Conservation (phyloP, 2,888 invertebrate genomes). For the Platycheirus rosarum region DNA sequence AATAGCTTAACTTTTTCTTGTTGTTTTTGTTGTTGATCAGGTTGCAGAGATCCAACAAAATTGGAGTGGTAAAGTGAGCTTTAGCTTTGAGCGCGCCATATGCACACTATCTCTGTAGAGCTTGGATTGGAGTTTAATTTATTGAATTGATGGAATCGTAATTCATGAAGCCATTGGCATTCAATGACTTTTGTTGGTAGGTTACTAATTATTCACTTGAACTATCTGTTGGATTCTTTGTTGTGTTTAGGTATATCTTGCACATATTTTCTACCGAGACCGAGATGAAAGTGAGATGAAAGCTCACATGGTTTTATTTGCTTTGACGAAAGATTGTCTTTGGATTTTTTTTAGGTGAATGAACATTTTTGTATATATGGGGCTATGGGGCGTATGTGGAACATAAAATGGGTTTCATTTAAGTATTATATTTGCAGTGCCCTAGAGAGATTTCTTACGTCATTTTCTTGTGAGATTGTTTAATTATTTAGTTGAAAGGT, state of each 20-base stretch:
- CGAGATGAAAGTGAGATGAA: slow-evolving; percentile 63
- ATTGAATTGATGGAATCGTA: slow-evolving; percentile 12
- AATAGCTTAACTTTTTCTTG: slow-evolving; percentile 46
- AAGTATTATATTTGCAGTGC: neutral
- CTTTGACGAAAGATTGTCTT: slow-evolving; percentile 5
- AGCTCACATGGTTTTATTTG: slow-evolving; percentile 25
- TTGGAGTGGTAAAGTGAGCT: slow-evolving; percentile 45
- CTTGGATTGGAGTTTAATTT: neutral
- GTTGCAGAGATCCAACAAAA: slow-evolving; percentile 44
- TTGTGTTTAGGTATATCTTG: slow-evolving; percentile 33
- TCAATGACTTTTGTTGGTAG: slow-evolving; percentile 20
- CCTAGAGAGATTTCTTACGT: neutral
- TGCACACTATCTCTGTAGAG: slow-evolving; percentile 6
- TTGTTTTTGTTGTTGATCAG: slow-evolving; percentile 44
- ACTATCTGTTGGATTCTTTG: slow-evolving; percentile 5
- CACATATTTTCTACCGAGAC: slow-evolving; percentile 35
- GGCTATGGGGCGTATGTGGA: slow-evolving; percentile 52
- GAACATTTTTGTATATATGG: neutral
- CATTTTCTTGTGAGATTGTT: neutral
- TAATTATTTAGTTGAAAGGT: too few relatives aligned
- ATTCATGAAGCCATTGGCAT: slow-evolving; percentile 40
- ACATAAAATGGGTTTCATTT: slow-evolving; percentile 13
- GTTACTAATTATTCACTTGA: neutral
- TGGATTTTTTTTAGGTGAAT: slow-evolving; percentile 8
- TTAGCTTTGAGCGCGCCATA: slow-evolving; percentile 57